Percentiles rank a stretch among this genome's conserved stretches.
phyloP scores from a whole-genome alignment of 2,113 vertebrate species.

The Cisticola juncidis region DNA sequence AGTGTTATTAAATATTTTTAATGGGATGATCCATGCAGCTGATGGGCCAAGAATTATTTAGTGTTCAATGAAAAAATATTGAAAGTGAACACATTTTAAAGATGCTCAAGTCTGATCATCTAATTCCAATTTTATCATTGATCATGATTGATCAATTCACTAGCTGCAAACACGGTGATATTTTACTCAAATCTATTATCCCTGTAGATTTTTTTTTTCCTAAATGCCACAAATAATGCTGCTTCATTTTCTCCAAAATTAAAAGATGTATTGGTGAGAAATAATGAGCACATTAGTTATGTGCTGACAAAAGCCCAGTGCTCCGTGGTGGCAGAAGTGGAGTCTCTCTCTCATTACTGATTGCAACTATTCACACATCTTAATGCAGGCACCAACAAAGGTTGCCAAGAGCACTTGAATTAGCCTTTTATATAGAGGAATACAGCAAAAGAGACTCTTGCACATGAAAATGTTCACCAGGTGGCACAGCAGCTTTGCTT shows the following conservation, averaged over 20 bases:
- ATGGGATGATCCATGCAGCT: background rate
- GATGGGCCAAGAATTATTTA: background rate
- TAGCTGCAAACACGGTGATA: background rate
- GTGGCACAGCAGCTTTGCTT: constrained; percentile 30
- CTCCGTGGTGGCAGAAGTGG: background rate
- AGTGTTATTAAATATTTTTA: background rate
- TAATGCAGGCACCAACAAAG: background rate
- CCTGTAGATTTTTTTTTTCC: background rate
- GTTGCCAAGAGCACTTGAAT: constrained; percentile 4
- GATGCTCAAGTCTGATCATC: background rate
- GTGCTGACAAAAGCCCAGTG: background rate
- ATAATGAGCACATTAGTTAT: background rate
- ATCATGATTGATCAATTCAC: background rate
- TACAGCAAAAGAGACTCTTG: background rate
- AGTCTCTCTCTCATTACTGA: background rate
- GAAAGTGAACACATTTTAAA: background rate
- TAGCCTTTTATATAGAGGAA: background rate
- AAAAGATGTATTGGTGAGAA: background rate
- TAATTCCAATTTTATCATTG: background rate
- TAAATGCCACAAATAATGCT: background rate
- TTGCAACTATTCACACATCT: constrained; percentile 22
- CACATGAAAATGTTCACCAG: constrained; percentile 1
- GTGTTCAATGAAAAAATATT: background rate
- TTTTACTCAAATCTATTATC: background rate
- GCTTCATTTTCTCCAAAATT: background rate